Evolutionary conservation across 2,888 invertebrate species (phyloP).

Genomic region (Cyrtodaria siliqua): DNA sequence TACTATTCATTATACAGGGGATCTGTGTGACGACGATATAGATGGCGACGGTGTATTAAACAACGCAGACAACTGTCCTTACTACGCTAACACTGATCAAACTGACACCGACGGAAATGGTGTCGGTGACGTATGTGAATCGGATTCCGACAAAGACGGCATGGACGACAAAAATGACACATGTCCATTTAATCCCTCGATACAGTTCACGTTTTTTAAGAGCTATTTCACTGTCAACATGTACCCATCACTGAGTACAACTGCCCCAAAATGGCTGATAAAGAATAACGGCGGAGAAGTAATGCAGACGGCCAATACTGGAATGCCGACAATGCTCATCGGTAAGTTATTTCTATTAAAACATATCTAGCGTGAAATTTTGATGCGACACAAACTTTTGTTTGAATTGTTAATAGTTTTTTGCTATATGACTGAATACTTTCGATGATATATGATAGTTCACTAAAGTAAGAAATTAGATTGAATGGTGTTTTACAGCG

Average conservation of each 20-base stretch:
- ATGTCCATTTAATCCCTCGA: constrained; percentile 88
- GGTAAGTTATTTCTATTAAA: constrained; percentile 61
- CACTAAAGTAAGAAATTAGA: too few relatives aligned
- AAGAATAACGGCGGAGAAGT: constrained; percentile 66
- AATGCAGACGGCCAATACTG: constrained; percentile 63
- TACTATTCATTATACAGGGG: constrained; percentile 77
- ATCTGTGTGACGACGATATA: constrained; percentile 86
- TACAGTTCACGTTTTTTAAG: constrained; percentile 48
- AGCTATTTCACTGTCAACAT: constrained; percentile 59
- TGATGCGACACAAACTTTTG: too few relatives aligned
- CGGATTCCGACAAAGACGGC: constrained; percentile 79
- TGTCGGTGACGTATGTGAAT: constrained; percentile 66
- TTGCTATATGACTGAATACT: too few relatives aligned
- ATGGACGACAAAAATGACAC: constrained; percentile 89
- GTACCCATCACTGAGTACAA: constrained; percentile 46
- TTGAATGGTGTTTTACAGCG: too few relatives aligned
- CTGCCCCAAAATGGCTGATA: constrained; percentile 60
- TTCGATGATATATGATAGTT: too few relatives aligned
- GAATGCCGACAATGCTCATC: constrained; percentile 73
- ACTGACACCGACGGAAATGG: constrained; percentile 78
- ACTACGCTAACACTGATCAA: constrained; percentile 91
- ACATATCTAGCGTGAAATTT: too few relatives aligned
- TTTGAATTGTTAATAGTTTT: too few relatives aligned
- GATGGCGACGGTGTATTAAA: constrained; percentile 93
- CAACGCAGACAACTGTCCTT: constrained; percentile 94